These are phyloP conservation scores for Cecropterus lyciades DNA, from an alignment of 1,140 invertebrate genomes.

Conservation along the genomic window DNA sequence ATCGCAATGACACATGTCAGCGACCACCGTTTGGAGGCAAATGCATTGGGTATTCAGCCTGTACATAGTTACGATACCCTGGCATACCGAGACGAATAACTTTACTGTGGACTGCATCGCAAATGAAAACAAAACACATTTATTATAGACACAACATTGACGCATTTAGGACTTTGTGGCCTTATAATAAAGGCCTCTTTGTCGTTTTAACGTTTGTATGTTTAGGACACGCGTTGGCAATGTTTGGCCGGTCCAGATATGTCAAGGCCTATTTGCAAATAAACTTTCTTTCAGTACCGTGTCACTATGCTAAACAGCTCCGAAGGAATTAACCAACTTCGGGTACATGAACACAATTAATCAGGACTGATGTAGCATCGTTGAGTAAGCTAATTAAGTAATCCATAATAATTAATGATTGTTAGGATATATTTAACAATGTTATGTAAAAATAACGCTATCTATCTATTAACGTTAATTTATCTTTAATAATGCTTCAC, in stretches of 20 bases:
- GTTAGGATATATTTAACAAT: no score
- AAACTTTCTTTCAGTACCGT: conserved; percentile 59
- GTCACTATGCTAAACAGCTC: conserved; percentile 9
- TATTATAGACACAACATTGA: conserved; percentile 2
- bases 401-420: no score
- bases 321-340: conserved; percentile 23
- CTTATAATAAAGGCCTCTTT: conserved; percentile 28
- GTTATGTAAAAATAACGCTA: no score
- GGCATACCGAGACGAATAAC: conserved; percentile 65
- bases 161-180: conserved; percentile 36
- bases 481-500: no score
- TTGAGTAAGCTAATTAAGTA: no score
- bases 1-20: conserved; percentile 54
- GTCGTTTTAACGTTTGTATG: conserved; percentile 26
- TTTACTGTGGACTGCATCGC: conserved; percentile 61
- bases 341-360: not conserved
- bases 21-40: conserved; percentile 46
- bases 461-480: no score
- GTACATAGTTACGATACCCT: conserved; percentile 58
- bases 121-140: conserved; percentile 50
- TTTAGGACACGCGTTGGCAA: conserved; percentile 46
- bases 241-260: conserved; percentile 65
- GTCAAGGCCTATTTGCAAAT: conserved; percentile 74
- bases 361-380: not conserved
- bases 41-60: conserved; percentile 64